Conservation (phyloP, 2,113 vertebrate genomes). For the Clarias magur region DNA sequence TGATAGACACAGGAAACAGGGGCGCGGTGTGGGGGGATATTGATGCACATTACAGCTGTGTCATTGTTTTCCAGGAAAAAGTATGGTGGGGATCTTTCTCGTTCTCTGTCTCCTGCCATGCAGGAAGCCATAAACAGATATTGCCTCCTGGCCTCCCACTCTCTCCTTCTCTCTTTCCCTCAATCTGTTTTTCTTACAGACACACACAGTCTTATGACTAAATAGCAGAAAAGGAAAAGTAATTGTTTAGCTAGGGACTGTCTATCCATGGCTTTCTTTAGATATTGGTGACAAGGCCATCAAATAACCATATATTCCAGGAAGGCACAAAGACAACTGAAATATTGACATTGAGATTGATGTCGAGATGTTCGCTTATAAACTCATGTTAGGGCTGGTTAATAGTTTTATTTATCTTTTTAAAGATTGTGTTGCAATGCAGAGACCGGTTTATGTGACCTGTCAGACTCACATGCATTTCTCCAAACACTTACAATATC, state of each 20-base stretch:
- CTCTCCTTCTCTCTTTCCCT: neutral
- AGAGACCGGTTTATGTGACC: neutral
- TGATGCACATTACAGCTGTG: constrained; percentile 24
- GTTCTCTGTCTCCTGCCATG: constrained; percentile 37
- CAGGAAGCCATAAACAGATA: constrained; percentile 36
- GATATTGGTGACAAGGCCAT: neutral
- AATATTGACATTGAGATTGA: neutral
- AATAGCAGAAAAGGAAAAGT: neutral
- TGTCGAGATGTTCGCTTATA: neutral
- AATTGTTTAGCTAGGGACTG: neutral
- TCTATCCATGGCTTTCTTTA: neutral
- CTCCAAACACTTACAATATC: neutral
- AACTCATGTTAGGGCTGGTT: neutral
- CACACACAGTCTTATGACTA: neutral
- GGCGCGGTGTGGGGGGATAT: neutral
- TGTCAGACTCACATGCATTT: neutral
- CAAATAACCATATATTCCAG: neutral
- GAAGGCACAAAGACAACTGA: neutral
- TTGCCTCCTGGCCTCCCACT: neutral
- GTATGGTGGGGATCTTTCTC: constrained; percentile 29
- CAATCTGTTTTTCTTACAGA: neutral
- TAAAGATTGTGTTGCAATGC: neutral
- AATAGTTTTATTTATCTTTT: neutral
- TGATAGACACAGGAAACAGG: constrained; percentile 24
- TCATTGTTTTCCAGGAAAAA: constrained; percentile 45